Base-by-base conservation (phyloP, 2,113 vertebrate species). In the Syngnathus floridae region DNA sequence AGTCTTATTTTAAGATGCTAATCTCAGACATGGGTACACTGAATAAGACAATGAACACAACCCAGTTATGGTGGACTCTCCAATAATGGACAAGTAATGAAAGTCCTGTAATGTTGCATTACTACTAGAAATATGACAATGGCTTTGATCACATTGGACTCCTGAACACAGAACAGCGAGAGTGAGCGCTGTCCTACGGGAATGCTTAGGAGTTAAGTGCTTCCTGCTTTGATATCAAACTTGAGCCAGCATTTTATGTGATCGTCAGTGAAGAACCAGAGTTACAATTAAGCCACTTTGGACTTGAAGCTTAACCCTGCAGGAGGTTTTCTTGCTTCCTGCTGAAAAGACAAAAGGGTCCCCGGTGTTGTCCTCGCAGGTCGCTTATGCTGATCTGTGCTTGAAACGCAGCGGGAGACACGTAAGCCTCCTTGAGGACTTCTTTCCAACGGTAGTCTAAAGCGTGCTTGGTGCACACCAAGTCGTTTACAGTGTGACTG, bases 371-470 rank as follows among this genome's bases (percentile, higher is more conserved):
- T 81, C 64, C 60, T 72, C 59, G 43, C 67, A 70, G 67, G 77
- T 57, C 14, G 55, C 40, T 74, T 73, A 66, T 78, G 60, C 78
- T 81, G 69, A 83, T 82, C 82, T 72, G 75, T 67, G 65, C 76
- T 81, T 62, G 63, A 76, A 73, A 74, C 70, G 61, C 79, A 83
- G 81, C 82, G 86, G 85, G 87, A 71, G 70, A 73, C 65, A 64
- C 79, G 65, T 84, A 86, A 88, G 80, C 77, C 80, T 67, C 60
- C 84, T 81, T 81, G 65, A 77, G 73, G 72, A 75, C 4, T 66
- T 76, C 78, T 81, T 67, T 74, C 82, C 82, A 74, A 46, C 67
- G 68, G 61, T 83, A 81, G 84, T 82, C 81, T 79, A 62, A 66
- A 31, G 26, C 3, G 26, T 55, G 66, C 70, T 82, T 64, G 45